Conservation (phyloP, 2,797 vertebrate species). For the Chrysolophus pictus region DNA sequence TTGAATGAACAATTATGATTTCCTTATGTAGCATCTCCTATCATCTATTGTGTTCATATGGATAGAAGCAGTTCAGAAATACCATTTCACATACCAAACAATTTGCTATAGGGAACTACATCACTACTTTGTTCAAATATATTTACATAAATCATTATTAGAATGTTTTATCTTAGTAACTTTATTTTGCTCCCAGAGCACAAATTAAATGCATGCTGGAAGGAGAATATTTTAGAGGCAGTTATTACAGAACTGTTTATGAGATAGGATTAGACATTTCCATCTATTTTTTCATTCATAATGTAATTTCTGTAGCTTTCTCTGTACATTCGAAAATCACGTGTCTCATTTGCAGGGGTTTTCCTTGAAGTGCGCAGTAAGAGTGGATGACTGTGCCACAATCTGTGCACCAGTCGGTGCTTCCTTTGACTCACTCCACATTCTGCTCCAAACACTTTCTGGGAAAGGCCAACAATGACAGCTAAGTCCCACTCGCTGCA, state of each 20-base stretch:
- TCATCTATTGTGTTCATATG: constrained; percentile 58
- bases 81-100: constrained; percentile 75
- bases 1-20: constrained; percentile 49
- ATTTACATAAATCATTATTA: constrained; percentile 83
- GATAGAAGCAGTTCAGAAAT: constrained; percentile 67
- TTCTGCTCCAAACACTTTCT: constrained; percentile 48
- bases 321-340: constrained; percentile 47
- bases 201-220: constrained; percentile 79
- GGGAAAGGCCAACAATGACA: constrained; percentile 54
- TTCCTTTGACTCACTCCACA: constrained; percentile 51
- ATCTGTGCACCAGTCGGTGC: constrained; percentile 37
- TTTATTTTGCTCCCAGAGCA: constrained; percentile 78
- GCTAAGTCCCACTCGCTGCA: constrained; percentile 55
- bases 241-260: constrained; percentile 79
- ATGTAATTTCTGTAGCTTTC: constrained; percentile 70
- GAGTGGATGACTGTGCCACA: constrained; percentile 16
- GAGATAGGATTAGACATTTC: constrained; percentile 75
- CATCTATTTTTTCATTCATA: constrained; percentile 73
- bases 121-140: constrained; percentile 80
- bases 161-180: constrained; percentile 77
- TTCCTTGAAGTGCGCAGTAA: constrained; percentile 49
- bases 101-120: constrained; percentile 78
- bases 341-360: constrained; percentile 35
- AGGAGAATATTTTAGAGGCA: constrained; percentile 78
- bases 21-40: constrained; percentile 46